Evolutionary conservation across 2,888 invertebrate genomes (phyloP).

Genomic region (Troides helena): DNA sequence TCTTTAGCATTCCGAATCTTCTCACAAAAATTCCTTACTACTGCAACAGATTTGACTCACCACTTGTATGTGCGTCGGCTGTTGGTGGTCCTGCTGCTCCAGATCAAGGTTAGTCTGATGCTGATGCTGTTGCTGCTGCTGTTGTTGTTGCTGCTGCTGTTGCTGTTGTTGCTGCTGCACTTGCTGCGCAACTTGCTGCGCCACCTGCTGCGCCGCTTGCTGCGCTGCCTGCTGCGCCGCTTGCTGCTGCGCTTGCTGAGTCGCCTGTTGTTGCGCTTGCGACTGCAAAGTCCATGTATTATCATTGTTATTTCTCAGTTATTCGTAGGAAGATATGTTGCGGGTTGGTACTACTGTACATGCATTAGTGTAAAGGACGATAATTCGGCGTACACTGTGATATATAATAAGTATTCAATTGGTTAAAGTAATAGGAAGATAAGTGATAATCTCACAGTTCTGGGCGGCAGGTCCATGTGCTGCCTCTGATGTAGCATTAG

Average conservation of each 20-base stretch:
- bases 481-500: slow-evolving; percentile 90
- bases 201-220: slow-evolving; percentile 56
- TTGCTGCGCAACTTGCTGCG: slow-evolving; percentile 55
- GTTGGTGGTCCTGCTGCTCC: slow-evolving; percentile 70
- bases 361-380: background rate
- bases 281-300: slow-evolving; percentile 23
- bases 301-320: no score
- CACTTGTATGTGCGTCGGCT: slow-evolving; percentile 76
- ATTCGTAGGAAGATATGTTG: no score
- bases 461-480: slow-evolving; percentile 84
- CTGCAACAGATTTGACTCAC: slow-evolving; percentile 43
- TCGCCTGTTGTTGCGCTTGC: slow-evolving; percentile 53
- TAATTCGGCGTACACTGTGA: no score
- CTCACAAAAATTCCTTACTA: no score
- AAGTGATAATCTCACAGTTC: slow-evolving; percentile 53
- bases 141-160: slow-evolving; percentile 51
- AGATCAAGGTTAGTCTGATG: slow-evolving; percentile 66
- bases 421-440: no score
- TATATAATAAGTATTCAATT: no score
- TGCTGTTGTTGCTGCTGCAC: slow-evolving; percentile 53
- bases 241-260: slow-evolving; percentile 50
- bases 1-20: no score
- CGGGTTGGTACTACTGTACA: no score
- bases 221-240: slow-evolving; percentile 50
- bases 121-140: slow-evolving; percentile 45